Conservation (phyloP, 2,113 vertebrate species). For the Azemiops feae region DNA sequence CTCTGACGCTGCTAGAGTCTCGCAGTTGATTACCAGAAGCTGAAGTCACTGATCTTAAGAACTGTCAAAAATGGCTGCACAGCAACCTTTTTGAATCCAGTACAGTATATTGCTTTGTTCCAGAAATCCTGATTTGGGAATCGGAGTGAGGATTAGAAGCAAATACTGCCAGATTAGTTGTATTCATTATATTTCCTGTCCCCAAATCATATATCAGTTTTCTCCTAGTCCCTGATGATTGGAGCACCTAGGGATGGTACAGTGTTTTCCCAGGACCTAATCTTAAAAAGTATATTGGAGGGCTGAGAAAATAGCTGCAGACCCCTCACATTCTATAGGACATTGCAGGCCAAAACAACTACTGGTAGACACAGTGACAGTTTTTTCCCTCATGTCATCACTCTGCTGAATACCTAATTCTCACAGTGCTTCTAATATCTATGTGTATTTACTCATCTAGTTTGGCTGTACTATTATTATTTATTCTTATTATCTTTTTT, state of each 20-base stretch:
- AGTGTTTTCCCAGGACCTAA: neutral
- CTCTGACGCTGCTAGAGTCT: constrained; percentile 34
- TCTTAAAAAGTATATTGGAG: neutral
- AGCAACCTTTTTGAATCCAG: neutral
- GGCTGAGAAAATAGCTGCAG: neutral
- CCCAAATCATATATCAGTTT: neutral
- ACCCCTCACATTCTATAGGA: neutral
- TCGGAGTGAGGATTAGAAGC: neutral
- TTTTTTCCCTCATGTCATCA: neutral
- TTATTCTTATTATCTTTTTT: neutral
- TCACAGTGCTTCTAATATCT: neutral
- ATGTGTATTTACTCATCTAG: neutral
- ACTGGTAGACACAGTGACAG: neutral
- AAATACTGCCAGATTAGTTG: neutral
- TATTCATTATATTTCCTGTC: neutral
- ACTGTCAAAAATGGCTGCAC: neutral
- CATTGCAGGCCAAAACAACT: neutral
- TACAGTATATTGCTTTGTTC: constrained; percentile 9
- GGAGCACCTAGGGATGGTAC: neutral
- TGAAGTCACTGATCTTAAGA: neutral
- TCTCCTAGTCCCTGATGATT: no score
- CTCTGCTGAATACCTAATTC: neutral
- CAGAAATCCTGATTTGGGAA: neutral
- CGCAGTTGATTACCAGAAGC: constrained; percentile 17
- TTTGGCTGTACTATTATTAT: neutral